Evolutionary conservation across 1,140 invertebrate species (phyloP).

Genomic region (Drosophila orena): DNA sequence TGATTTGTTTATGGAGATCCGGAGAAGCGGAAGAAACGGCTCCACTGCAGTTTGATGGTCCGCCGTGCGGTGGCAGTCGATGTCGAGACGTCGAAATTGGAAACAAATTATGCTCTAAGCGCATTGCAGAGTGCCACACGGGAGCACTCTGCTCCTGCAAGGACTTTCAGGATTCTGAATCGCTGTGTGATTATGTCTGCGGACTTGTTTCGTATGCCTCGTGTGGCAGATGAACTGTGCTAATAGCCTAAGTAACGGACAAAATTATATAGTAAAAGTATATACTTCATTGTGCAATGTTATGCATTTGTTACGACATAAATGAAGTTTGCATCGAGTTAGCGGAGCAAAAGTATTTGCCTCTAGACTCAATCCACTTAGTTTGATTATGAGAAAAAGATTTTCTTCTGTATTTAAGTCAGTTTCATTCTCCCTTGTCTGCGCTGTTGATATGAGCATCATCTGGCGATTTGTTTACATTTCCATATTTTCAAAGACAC

Average conservation of each 20-base stretch:
- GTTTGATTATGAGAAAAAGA: no score
- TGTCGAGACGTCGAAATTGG: slow-evolving; percentile 66
- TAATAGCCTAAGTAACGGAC: neutral
- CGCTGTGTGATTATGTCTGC: slow-evolving; percentile 47
- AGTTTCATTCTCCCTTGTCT: neutral
- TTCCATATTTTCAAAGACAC: neutral
- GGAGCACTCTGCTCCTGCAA: neutral
- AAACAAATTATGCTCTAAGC: slow-evolving; percentile 81
- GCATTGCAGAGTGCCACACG: slow-evolving; percentile 38
- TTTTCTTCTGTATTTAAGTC: neutral
- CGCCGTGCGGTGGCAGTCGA: slow-evolving; percentile 16
- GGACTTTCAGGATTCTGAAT: slow-evolving; percentile 21
- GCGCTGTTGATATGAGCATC: neutral
- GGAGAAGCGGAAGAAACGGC: slow-evolving; percentile 29
- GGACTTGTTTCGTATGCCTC: slow-evolving; percentile 46
- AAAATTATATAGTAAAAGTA: no score
- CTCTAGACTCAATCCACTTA: no score
- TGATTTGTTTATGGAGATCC: slow-evolving; percentile 73
- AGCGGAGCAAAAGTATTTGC: no score
- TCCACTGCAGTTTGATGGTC: slow-evolving; percentile 34
- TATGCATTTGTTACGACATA: no score
- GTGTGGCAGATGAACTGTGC: no score
- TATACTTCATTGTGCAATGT: no score
- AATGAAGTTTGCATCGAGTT: no score
- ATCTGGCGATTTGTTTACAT: neutral